phyloP scores from a whole-genome alignment of 2,113 vertebrate genomes.

The Plecturocebus donacophilus region DNA sequence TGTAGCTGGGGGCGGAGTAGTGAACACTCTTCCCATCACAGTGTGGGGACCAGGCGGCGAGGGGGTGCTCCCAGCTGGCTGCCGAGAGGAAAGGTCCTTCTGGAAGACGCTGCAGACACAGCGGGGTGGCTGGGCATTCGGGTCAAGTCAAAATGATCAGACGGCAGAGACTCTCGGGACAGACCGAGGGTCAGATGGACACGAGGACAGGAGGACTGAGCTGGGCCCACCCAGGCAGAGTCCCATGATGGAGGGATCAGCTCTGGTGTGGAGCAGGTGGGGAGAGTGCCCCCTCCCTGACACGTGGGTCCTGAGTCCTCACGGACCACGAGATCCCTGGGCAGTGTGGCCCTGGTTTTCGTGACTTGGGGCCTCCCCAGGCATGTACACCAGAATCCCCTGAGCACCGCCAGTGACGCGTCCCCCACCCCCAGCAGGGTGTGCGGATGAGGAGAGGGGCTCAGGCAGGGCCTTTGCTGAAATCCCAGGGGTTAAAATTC shows the following conservation, averaged over 20 bases:
- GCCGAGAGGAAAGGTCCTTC: not conserved
- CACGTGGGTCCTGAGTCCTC: too few species aligned
- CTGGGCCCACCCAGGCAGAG: accelerated
- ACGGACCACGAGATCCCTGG: accelerated
- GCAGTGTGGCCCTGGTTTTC: not conserved
- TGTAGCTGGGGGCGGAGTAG: not conserved
- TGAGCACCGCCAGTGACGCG: accelerated
- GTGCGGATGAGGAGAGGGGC: accelerated
- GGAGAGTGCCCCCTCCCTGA: not conserved
- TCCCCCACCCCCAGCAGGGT: not conserved
- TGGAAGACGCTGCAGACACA: not conserved
- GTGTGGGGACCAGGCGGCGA: not conserved
- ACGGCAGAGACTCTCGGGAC: not conserved
- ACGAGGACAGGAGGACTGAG: not conserved
- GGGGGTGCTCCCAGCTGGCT: accelerated
- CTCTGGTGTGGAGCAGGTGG: accelerated
- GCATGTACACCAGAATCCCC: not conserved
- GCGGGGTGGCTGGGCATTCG: not conserved
- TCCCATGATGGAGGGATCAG: not conserved
- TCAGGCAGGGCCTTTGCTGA: not conserved
- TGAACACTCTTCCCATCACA: not conserved
- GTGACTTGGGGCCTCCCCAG: not conserved
- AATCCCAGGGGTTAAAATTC: not conserved
- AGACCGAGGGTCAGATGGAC: not conserved
- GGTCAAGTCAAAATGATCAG: not conserved